Evolutionary conservation across 1,140 invertebrate genomes (phyloP).

Genomic region (Lerema accius): DNA sequence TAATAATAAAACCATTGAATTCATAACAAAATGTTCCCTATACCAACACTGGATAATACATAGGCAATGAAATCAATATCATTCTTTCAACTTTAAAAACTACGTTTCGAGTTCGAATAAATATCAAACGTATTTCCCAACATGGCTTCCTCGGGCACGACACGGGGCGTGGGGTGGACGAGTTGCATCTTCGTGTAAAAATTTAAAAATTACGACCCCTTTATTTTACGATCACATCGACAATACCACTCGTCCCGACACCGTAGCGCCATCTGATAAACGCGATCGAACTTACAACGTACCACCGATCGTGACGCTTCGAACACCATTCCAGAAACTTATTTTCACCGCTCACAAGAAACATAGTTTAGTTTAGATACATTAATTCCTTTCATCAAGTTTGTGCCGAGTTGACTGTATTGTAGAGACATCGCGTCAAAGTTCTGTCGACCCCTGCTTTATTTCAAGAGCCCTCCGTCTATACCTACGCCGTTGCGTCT

Average conservation of each 20-base stretch:
- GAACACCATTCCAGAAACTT: constrained; percentile 23
- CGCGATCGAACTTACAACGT: constrained; percentile 30
- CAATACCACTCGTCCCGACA: constrained; percentile 32
- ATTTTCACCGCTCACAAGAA: constrained; percentile 13
- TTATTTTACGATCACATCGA: constrained; percentile 46
- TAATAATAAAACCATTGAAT: too few relatives aligned
- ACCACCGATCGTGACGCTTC: background rate
- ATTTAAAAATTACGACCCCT: constrained; percentile 51
- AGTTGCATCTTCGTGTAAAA: constrained; percentile 58
- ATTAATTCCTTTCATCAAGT: constrained; percentile 28
- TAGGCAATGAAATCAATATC: background rate
- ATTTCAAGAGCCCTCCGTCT: constrained; percentile 59
- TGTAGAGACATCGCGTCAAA: constrained; percentile 37
- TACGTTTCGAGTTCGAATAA: constrained; percentile 59
- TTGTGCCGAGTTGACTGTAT: constrained; percentile 23
- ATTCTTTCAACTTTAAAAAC: background rate
- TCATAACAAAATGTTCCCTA: too few relatives aligned
- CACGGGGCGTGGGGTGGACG: constrained; percentile 43
- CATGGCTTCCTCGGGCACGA: constrained; percentile 56
- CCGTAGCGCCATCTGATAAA: constrained; percentile 39
- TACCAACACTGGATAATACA: background rate
- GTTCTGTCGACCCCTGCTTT: constrained; percentile 65
- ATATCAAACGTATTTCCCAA: constrained; percentile 65
- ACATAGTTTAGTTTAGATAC: constrained; percentile 20
- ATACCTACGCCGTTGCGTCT: constrained; percentile 47